phyloP scores from a whole-genome alignment of 2,797 vertebrate species.

The Taeniopygia guttata region DNA sequence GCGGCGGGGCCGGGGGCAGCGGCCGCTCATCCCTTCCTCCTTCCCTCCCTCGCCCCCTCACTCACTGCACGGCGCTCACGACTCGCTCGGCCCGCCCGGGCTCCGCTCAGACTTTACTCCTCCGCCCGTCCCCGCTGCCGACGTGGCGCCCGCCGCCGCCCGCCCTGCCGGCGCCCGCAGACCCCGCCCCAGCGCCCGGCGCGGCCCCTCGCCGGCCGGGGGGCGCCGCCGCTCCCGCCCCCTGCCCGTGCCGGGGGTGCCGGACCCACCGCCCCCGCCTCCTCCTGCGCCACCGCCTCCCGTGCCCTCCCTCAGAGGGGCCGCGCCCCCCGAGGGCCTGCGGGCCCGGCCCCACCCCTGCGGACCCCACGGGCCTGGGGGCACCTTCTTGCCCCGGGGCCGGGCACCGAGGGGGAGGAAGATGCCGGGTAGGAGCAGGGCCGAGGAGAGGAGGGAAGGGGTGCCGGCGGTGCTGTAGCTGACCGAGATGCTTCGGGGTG shows the following conservation, averaged over 20 bases:
- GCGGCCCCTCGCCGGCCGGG: neutral
- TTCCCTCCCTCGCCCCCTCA: neutral
- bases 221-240: neutral
- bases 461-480: too few species aligned
- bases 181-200: slow-evolving; percentile 27
- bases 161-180: slow-evolving; percentile 1
- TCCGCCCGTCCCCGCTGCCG: slow-evolving; percentile 53
- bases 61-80: neutral
- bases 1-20: neutral
- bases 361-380: accelerated
- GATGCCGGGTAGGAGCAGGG: neutral
- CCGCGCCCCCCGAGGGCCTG: neutral
- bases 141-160: slow-evolving; percentile 68
- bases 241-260: neutral
- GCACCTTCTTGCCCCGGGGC: accelerated
- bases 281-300: neutral
- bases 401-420: neutral
- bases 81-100: neutral
- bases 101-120: neutral
- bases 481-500: neutral
- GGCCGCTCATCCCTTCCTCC: neutral
- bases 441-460: neutral
- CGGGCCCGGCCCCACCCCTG: neutral
- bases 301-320: neutral
- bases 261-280: neutral